A percentile compares a stretch with the other conserved stretches of the same genome.
Conservation (phyloP, 2,888 invertebrate genomes). For the Seira ritae region DNA sequence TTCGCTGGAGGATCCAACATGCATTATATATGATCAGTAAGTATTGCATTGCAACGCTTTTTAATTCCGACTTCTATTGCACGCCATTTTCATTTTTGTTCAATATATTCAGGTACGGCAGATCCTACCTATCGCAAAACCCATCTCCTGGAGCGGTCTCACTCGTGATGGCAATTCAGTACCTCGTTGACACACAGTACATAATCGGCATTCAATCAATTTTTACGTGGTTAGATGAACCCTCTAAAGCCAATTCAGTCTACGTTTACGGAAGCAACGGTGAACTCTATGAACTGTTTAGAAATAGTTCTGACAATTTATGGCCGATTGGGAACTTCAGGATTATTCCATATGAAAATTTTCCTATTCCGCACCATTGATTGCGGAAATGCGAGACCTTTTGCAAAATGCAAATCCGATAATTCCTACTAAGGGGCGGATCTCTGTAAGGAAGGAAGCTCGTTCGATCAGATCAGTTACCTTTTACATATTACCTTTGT, state of each 20-base stretch:
- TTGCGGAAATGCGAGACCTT: too few relatives aligned
- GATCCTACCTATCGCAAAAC: slow-evolving; percentile 37
- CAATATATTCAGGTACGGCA: slow-evolving; percentile 41
- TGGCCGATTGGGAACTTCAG: slow-evolving; percentile 62
- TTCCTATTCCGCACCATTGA: slow-evolving; percentile 45
- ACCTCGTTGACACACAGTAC: slow-evolving; percentile 57
- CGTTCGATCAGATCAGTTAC: too few relatives aligned
- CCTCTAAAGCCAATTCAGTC: slow-evolving; percentile 37
- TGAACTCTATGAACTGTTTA: slow-evolving; percentile 61
- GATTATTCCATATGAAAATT: slow-evolving; percentile 52
- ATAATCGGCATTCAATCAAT: slow-evolving; percentile 54
- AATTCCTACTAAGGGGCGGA: too few relatives aligned
- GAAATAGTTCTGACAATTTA: slow-evolving; percentile 18
- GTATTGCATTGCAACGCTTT: too few relatives aligned
- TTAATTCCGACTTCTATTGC: too few relatives aligned
- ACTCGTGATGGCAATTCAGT: slow-evolving; percentile 54
- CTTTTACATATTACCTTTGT: too few relatives aligned
- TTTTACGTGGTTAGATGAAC: slow-evolving; percentile 65
- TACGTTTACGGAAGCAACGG: slow-evolving; percentile 67
- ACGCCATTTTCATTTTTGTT: too few relatives aligned
- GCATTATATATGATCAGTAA: slow-evolving; percentile 63
- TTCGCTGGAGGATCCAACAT: slow-evolving; percentile 42
- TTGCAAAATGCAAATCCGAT: too few relatives aligned
- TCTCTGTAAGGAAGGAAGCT: too few relatives aligned
- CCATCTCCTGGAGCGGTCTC: slow-evolving; percentile 45